Conservation (phyloP, 2,113 vertebrate genomes). For the Craseonycteris thonglongyai region DNA sequence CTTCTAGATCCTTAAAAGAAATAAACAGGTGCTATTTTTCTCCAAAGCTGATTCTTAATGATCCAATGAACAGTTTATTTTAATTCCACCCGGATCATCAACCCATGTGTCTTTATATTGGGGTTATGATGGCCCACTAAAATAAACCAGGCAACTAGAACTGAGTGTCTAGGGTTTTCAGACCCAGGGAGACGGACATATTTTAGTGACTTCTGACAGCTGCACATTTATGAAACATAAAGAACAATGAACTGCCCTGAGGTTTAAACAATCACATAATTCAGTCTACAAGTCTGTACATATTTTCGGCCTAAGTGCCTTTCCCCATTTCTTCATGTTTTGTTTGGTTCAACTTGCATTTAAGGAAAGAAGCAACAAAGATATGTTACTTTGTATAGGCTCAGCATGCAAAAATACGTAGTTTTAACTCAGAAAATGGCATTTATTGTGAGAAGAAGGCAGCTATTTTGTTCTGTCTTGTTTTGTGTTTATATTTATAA, state of each 20-base stretch:
- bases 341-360: neutral
- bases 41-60: neutral
- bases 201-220: neutral
- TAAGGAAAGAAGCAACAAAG: conserved; percentile 10
- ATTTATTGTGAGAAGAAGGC: neutral
- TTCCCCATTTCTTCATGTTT: neutral
- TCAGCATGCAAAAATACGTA: neutral
- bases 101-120: neutral
- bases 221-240: neutral
- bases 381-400: neutral
- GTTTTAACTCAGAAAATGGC: neutral
- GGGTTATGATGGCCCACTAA: neutral
- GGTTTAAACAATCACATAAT: neutral
- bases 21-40: conserved; percentile 28
- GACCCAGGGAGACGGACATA: neutral
- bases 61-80: neutral
- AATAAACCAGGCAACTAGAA: neutral
- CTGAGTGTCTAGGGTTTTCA: neutral
- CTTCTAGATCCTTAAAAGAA: conserved; percentile 1
- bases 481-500: neutral
- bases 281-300: neutral
- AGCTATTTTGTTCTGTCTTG: neutral
- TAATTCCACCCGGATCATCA: neutral
- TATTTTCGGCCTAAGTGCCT: neutral
- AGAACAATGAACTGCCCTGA: neutral